phyloP scores from a whole-genome alignment of 2,113 vertebrate species.

The Drymodes brunneopygia region DNA sequence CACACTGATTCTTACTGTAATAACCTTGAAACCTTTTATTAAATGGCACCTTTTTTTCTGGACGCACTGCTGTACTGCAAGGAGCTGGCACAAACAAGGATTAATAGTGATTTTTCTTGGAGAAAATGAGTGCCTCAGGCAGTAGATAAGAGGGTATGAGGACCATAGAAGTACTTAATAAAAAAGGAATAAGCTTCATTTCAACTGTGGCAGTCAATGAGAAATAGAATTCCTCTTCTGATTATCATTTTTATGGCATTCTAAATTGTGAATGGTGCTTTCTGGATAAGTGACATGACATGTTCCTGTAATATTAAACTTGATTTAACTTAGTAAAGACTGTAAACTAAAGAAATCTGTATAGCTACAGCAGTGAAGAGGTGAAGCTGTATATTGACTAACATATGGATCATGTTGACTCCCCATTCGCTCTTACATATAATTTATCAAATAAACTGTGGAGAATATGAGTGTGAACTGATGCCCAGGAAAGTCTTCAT shows the following conservation, averaged over 20 bases:
- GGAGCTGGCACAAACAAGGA: neutral
- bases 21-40: neutral
- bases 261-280: conserved; percentile 8
- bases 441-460: neutral
- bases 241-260: conserved; percentile 27
- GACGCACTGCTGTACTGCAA: neutral
- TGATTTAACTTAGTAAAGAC: neutral
- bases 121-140: neutral
- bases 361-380: neutral
- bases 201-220: neutral
- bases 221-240: neutral
- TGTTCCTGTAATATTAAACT: neutral
- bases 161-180: neutral
- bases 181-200: conserved; percentile 10
- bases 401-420: neutral
- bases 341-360: neutral
- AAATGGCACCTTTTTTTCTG: neutral
- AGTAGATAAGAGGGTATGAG: neutral
- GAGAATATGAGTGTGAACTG: neutral
- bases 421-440: neutral
- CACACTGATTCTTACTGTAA: neutral
- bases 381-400: neutral
- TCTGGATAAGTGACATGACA: conserved; percentile 3
- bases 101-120: conserved; percentile 7
- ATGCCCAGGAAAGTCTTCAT: neutral